Base-by-base conservation (phyloP, 2,888 invertebrate genomes). In the Andrena praecox region DNA sequence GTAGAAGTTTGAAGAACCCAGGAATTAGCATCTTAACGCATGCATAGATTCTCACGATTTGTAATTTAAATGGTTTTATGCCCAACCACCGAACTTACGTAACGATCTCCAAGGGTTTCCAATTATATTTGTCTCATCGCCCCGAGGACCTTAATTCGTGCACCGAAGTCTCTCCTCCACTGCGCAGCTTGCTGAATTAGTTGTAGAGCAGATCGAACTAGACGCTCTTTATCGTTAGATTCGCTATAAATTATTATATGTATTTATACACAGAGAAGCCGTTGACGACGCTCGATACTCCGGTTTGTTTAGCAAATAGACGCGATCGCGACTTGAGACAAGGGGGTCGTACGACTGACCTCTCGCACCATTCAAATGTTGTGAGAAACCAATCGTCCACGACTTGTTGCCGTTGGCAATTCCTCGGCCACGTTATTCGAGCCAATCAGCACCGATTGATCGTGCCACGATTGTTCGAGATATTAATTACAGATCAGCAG, bases 271-370 rank as follows among this genome's bases (percentile, higher is more conserved):
- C 27, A 56, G 20, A 20, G 12, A 31, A 20, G 74, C 62, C 35
- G 60, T 52, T 31, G 7, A 35, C n/a, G 27, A 27, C 33, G 24
- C 54, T 52, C 10, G 59, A 59, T 10, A 52, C 35, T n/a, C 27
- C 35, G 42, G 52, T 85, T 50, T 69, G 68, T 81, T 79, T 70
- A 68, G 74, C 60, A 81, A 85, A 85, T 75, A 83, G 42, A 64
- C 59, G 29, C 48, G 69, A 62, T 52, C 69, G 20, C 10, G 60
- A 29, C 20, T 64, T 33, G 10, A 54, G 66, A 70, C 48, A 35
- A 33, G 20, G 60, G 24, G 64, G 63, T 81, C 80, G 70, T 74
- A 63, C 59, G 7, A 24, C n/a, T 81, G 77, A 81, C 77, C 81
- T 48, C 52, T 68, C 5, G 12, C 5, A 35, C 35, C 33, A 48